Conservation (phyloP, 2,113 vertebrate genomes). For the Brienomyrus longianalis region DNA sequence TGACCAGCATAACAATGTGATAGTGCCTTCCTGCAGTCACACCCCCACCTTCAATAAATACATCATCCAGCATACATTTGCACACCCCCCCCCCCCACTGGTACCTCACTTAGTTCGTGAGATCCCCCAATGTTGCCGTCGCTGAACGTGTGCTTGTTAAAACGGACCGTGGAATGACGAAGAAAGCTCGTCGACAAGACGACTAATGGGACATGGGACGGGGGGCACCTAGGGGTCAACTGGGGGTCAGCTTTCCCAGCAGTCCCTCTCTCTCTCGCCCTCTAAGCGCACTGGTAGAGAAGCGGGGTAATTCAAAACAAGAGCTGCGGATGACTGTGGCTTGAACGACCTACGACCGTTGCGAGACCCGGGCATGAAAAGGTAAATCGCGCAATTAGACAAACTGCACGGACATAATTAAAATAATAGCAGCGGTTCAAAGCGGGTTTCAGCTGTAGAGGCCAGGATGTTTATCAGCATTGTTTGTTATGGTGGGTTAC, state of each 20-base stretch:
- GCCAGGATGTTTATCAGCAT: not conserved
- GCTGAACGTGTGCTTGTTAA: not conserved
- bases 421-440: not conserved
- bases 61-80: not conserved
- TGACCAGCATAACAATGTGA: not conserved
- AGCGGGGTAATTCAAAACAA: not conserved
- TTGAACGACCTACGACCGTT: too few relatives aligned
- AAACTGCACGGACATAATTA: slow-evolving; percentile 1
- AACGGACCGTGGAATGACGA: not conserved
- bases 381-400: not conserved
- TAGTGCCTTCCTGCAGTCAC: not conserved
- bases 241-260: not conserved
- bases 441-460: not conserved
- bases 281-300: not conserved
- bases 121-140: not conserved
- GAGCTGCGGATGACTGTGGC: not conserved
- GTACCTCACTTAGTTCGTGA: not conserved
- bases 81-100: not conserved
- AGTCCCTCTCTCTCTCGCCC: not conserved
- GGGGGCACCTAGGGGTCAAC: not conserved
- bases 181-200: not conserved
- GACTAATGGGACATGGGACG: not conserved
- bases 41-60: not conserved
- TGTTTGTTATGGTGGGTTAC: not conserved
- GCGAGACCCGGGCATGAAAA: not conserved